Conservation (phyloP, 1,140 invertebrate species). For the Drosophila suzukii region DNA sequence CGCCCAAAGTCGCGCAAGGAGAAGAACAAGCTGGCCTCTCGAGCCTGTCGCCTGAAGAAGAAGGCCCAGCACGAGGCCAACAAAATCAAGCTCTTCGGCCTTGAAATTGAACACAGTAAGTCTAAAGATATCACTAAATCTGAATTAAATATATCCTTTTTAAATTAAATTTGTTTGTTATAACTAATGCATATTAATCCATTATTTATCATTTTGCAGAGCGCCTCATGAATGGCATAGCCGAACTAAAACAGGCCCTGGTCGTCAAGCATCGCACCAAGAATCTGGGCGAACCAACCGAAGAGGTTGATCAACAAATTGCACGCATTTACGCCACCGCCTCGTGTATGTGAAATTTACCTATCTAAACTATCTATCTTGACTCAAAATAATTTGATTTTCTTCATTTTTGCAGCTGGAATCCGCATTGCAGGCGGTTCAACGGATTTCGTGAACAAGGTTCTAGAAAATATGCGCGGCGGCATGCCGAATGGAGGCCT, state of each 20-base stretch:
- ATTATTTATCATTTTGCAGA: constrained; percentile 84
- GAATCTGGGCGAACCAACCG: constrained; percentile 86
- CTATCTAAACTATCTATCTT: neutral
- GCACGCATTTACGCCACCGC: constrained; percentile 88
- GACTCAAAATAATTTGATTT: constrained; percentile 6
- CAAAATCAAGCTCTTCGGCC: constrained; percentile 96
- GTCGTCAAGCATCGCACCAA: constrained; percentile 86
- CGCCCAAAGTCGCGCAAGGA: constrained; percentile 97
- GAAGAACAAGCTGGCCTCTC: constrained; percentile 98
- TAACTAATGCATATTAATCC: constrained; percentile 10
- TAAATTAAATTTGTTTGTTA: too few relatives aligned
- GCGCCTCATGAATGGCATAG: constrained; percentile 88
- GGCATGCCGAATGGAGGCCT: constrained; percentile 88
- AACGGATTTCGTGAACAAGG: constrained; percentile 94
- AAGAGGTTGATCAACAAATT: constrained; percentile 88
- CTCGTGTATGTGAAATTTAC: constrained; percentile 86
- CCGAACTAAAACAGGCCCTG: constrained; percentile 88
- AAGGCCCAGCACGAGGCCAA: constrained; percentile 98
- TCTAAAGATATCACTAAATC: constrained; percentile 44
- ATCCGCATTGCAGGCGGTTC: constrained; percentile 92
- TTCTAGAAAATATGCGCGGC: constrained; percentile 91
- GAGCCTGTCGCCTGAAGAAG: constrained; percentile 97
- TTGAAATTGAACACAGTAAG: constrained; percentile 97
- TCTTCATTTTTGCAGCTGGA: constrained; percentile 85
- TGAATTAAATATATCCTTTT: neutral